phyloP scores from a whole-genome alignment of 2,797 vertebrate genomes.

The Alfaro cultratus region DNA sequence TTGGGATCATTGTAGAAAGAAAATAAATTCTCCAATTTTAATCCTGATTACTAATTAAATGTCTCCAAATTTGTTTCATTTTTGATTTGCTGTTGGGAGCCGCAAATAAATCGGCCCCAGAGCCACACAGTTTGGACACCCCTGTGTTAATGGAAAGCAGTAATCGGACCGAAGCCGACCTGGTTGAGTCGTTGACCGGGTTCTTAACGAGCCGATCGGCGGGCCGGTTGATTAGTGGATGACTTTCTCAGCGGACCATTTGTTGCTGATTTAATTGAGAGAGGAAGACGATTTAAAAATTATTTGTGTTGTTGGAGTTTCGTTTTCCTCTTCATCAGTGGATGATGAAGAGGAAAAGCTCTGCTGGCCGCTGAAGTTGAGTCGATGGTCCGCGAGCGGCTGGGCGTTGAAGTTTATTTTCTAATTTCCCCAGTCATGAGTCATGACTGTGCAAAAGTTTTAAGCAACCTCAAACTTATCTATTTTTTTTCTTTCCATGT shows the following conservation, averaged over 20 bases:
- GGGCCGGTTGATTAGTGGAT: conserved; percentile 10
- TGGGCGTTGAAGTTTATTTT: conserved; percentile 35
- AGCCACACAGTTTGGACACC: conserved; percentile 13
- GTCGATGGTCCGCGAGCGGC: conserved; percentile 38
- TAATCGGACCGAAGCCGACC: conserved; percentile 19
- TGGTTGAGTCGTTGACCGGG: conserved; percentile 30
- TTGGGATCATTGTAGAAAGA: no score
- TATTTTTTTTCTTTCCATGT: background rate
- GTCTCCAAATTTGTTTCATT: no score
- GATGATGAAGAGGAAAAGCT: no score
- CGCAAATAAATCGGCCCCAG: no score
- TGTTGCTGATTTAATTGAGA: conserved; percentile 3
- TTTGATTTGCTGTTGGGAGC: no score
- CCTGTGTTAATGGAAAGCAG: conserved; percentile 13
- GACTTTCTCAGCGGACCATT: background rate
- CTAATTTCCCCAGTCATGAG: conserved; percentile 4
- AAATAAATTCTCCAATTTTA: no score
- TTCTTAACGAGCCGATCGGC: conserved; percentile 27
- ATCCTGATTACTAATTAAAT: no score
- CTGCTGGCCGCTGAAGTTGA: conserved; percentile 26
- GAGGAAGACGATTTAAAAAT: background rate
- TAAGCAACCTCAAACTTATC: background rate
- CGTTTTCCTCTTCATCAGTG: background rate
- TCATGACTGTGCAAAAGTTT: background rate
- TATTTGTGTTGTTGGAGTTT: conserved; percentile 1